A percentile compares a stretch with the other conserved stretches of the same genome.
Evolutionary conservation across 1,140 invertebrate genomes (phyloP).

Genomic region (Drosophila nigrodunni): DNA sequence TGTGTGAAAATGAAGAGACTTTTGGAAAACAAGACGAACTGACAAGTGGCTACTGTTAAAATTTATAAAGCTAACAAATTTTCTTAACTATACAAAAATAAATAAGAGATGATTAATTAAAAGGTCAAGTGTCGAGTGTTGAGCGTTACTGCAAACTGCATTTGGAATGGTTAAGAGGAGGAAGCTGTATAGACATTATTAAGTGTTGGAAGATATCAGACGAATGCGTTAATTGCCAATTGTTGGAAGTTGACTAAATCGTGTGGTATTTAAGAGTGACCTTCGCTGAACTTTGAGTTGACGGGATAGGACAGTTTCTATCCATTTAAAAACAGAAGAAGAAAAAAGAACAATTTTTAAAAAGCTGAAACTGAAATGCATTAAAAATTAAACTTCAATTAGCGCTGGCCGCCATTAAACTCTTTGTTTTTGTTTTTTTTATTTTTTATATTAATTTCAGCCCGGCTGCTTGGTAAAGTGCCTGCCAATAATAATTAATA

Average conservation of each 20-base stretch:
- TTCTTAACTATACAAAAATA: conserved; percentile 50
- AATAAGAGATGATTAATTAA: conserved; percentile 75
- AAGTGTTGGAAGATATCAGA: conserved; percentile 7
- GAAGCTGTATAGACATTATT: conserved; percentile 55
- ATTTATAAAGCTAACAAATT: conserved; percentile 47
- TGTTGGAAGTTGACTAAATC: conserved; percentile 33
- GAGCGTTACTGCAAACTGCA: conserved; percentile 41
- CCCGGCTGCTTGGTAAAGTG: conserved; percentile 49
- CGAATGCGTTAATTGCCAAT: conserved; percentile 47
- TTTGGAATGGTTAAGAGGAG: conserved; percentile 35
- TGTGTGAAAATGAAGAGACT: conserved; percentile 70
- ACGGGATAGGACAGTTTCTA: conserved; percentile 28
- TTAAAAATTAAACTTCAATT: conserved; percentile 62
- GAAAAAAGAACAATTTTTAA: conserved; percentile 58
- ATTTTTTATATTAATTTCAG: conserved; percentile 15
- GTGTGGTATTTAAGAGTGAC: conserved; percentile 17
- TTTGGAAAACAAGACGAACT: conserved; percentile 60
- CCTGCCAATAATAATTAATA: conserved; percentile 78
- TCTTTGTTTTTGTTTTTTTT: conserved; percentile 24
- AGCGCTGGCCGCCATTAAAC: conserved; percentile 50
- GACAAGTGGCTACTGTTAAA: conserved; percentile 58
- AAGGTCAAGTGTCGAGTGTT: conserved; percentile 59
- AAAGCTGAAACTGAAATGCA: conserved; percentile 38
- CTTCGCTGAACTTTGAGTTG: conserved; percentile 31
- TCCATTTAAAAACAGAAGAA: conserved; percentile 10